These are phyloP conservation scores for Cnemophilus loriae DNA, from an alignment of 2,113 vertebrate species.

Conservation along the genomic window DNA sequence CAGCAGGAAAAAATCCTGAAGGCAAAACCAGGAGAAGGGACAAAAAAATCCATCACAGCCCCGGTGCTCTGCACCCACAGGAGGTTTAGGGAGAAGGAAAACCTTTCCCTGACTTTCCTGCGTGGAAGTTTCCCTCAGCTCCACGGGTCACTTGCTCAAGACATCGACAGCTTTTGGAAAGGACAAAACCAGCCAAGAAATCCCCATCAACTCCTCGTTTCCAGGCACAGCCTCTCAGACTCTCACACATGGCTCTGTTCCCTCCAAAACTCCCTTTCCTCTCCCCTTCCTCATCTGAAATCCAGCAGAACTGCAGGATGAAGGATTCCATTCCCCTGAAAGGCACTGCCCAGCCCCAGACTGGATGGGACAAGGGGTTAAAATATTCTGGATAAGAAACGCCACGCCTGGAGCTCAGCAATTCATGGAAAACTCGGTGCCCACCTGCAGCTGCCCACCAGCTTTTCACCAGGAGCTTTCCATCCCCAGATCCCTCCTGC, in stretches of 20 bases:
- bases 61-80: not conserved
- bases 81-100: not conserved
- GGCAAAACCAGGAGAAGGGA: not conserved
- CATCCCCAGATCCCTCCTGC: not conserved
- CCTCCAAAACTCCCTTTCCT: not conserved
- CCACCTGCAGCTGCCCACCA: not conserved
- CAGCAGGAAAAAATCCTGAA: not conserved
- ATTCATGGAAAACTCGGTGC: not conserved
- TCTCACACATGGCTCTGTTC: not conserved
- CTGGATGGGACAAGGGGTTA: not conserved
- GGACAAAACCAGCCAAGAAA: not conserved
- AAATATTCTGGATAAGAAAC: not conserved
- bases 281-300: not conserved
- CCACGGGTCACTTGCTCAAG: not conserved
- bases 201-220: not conserved
- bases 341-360: not conserved
- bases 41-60: not conserved
- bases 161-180: not conserved
- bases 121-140: not conserved
- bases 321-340: not conserved
- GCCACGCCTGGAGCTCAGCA: not conserved
- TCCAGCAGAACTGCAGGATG: not conserved
- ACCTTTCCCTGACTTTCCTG: not conserved
- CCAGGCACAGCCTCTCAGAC: not conserved
- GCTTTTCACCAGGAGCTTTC: not conserved